These are phyloP conservation scores for Andrena cerasifolii DNA, from an alignment of 1,140 invertebrate species.

Conservation along the genomic window DNA sequence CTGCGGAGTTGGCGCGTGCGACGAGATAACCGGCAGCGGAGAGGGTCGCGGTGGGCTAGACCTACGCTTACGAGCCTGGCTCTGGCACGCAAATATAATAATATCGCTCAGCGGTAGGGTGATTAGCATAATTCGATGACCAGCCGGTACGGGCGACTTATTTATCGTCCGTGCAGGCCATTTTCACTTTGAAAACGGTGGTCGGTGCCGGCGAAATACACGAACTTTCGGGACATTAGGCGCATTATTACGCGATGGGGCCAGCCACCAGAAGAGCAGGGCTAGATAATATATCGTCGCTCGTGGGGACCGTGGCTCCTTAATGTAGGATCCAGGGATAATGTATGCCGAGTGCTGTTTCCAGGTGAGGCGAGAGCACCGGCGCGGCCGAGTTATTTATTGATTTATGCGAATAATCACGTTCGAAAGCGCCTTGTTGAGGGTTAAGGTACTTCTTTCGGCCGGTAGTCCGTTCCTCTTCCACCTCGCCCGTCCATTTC, in stretches of 20 bases:
- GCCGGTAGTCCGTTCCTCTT: slow-evolving; percentile 43
- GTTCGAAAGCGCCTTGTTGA: slow-evolving; percentile 68
- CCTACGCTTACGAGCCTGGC: slow-evolving; percentile 30
- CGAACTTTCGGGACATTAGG: slow-evolving; percentile 63
- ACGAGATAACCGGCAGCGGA: slow-evolving; percentile 41
- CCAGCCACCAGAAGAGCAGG: slow-evolving; percentile 62
- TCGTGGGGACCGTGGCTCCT: slow-evolving; percentile 56
- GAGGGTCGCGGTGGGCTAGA: neutral
- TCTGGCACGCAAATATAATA: slow-evolving; percentile 48
- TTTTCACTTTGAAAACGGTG: slow-evolving; percentile 58
- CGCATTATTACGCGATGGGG: slow-evolving; percentile 63
- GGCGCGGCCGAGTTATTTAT: slow-evolving; percentile 64
- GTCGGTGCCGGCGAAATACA: slow-evolving; percentile 49
- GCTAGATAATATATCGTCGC: slow-evolving; percentile 71
- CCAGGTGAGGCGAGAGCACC: slow-evolving; percentile 38
- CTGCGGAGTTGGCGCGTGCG: slow-evolving; percentile 23
- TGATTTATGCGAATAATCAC: slow-evolving; percentile 73
- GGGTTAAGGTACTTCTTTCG: slow-evolving; percentile 62
- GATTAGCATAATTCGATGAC: slow-evolving; percentile 75
- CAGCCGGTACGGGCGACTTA: slow-evolving; percentile 57
- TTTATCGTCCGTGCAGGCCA: slow-evolving; percentile 59
- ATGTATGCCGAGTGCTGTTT: slow-evolving; percentile 64
- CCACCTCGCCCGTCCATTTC: neutral
- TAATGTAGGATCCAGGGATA: slow-evolving; percentile 59
- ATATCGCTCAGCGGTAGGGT: slow-evolving; percentile 53